Percentiles rank a stretch among this genome's conserved stretches.
Evolutionary conservation across 2,797 vertebrate genomes (phyloP).

Genomic region (Cryptoprocta ferox): DNA sequence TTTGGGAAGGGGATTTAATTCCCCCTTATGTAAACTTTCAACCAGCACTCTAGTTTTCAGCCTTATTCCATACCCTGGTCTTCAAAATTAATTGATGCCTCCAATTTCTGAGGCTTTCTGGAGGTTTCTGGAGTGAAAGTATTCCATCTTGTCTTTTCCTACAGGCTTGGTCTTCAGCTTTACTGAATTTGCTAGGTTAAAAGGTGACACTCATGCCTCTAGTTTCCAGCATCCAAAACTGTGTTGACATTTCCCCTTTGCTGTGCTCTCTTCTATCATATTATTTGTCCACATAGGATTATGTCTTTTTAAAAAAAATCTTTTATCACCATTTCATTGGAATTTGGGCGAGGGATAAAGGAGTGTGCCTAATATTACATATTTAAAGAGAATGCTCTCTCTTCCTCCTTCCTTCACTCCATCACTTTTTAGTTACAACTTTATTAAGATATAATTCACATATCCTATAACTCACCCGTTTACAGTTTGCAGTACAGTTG

Average conservation of each 20-base stretch:
- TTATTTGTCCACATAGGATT: not conserved
- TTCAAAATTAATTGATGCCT: not conserved
- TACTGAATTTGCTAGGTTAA: not conserved
- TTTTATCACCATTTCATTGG: not conserved
- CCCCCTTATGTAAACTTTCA: not conserved
- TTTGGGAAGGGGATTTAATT: not conserved
- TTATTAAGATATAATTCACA: not conserved
- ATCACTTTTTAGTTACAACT: conserved; percentile 10
- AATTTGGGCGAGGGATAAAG: not conserved
- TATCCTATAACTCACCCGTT: not conserved
- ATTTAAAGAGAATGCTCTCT: not conserved
- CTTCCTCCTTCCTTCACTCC: not conserved
- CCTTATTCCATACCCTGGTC: not conserved
- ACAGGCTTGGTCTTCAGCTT: not conserved
- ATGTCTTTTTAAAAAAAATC: not conserved
- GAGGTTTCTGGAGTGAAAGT: not conserved
- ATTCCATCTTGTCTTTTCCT: not conserved
- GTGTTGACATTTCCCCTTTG: not conserved
- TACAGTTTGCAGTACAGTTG: not conserved
- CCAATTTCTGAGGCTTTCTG: not conserved
- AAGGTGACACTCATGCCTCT: not conserved
- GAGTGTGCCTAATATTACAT: not conserved
- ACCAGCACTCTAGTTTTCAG: not conserved
- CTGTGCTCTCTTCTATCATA: not conserved
- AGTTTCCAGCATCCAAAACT: not conserved